Conservation (phyloP, 2,888 invertebrate species). For the Calameuta idolon region DNA sequence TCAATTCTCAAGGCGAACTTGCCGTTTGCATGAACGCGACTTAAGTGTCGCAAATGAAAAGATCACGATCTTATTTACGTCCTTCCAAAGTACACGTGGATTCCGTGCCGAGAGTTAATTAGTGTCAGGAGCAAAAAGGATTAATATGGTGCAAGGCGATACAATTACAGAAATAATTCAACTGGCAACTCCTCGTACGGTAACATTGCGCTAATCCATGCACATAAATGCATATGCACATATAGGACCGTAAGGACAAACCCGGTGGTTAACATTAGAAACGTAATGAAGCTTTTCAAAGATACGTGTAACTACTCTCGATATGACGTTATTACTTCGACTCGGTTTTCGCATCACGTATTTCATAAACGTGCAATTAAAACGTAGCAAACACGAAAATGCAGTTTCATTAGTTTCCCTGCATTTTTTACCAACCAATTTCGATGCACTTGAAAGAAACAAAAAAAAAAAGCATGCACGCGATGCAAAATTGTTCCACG, state of each 20-base stretch:
- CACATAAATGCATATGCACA: background rate
- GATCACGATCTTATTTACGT: background rate
- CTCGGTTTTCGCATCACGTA: background rate
- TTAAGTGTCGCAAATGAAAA: background rate
- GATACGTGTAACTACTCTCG: background rate
- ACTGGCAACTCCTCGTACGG: background rate
- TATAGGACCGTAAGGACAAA: background rate
- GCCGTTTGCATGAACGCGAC: background rate
- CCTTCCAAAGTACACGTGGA: background rate
- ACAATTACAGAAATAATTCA: background rate
- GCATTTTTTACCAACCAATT: background rate
- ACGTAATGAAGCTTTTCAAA: background rate
- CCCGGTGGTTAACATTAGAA: background rate
- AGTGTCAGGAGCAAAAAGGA: background rate
- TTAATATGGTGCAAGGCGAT: background rate
- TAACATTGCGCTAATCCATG: background rate
- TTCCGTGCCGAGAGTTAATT: background rate
- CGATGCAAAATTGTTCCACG: background rate
- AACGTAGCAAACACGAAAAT: background rate
- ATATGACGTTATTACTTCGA: background rate
- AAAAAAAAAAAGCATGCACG: background rate
- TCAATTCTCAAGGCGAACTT: background rate
- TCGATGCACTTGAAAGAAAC: background rate
- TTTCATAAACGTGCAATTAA: background rate
- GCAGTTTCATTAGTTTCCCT: background rate